A percentile compares a stretch with the other conserved stretches of the same genome.
These are phyloP conservation scores for Deilephila porcellus DNA, from an alignment of 2,888 invertebrate species.

Conservation along the genomic window DNA sequence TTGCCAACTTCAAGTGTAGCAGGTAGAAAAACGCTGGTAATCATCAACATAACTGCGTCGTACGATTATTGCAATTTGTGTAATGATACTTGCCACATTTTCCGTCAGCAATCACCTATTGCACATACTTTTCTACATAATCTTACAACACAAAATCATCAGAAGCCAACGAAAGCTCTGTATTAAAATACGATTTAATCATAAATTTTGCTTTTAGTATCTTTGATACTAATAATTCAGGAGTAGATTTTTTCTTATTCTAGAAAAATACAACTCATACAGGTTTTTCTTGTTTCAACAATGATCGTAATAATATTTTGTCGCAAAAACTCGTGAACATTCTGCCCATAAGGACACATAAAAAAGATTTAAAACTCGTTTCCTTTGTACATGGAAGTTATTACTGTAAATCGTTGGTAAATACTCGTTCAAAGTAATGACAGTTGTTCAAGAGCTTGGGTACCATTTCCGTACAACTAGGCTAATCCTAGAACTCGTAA, in stretches of 20 bases:
- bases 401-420: not conserved
- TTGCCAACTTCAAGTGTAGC: not conserved
- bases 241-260: not conserved
- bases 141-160: not conserved
- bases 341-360: conserved; percentile 14
- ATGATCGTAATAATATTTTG: not conserved
- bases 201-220: no score
- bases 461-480: conserved; percentile 3
- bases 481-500: not conserved
- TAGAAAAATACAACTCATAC: not conserved
- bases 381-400: not conserved
- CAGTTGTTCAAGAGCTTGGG: not conserved
- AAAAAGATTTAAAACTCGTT: not conserved
- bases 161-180: not conserved
- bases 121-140: conserved; percentile 19
- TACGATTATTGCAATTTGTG: conserved; percentile 20
- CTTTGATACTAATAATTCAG: not conserved
- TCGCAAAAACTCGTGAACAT: conserved; percentile 13
- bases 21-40: not conserved
- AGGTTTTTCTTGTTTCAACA: not conserved
- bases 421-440: not conserved
- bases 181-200: not conserved
- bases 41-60: conserved; percentile 12
- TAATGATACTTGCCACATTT: conserved; percentile 20
- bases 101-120: not conserved